These are phyloP conservation scores for Dynastes tityus DNA, from an alignment of 2,888 invertebrate species.

Conservation along the genomic window DNA sequence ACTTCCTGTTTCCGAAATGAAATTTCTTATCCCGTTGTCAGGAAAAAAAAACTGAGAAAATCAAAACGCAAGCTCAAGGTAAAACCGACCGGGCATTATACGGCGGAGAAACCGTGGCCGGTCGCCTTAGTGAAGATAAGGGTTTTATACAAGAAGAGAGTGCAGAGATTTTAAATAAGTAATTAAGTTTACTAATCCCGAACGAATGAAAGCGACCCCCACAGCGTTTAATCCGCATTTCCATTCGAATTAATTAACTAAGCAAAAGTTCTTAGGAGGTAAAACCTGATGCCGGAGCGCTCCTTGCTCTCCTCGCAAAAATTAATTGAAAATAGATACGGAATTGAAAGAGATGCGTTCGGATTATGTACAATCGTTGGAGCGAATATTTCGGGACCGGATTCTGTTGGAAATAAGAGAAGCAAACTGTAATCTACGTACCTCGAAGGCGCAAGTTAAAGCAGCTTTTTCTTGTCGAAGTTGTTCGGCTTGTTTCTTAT, in stretches of 20 bases:
- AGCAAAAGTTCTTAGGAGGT: slow-evolving; percentile 46
- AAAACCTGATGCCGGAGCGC: slow-evolving; percentile 2
- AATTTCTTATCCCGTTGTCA: slow-evolving; percentile 12
- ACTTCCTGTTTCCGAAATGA: slow-evolving; percentile 17
- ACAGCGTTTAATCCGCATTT: slow-evolving; percentile 55
- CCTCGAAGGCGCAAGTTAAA: slow-evolving; percentile 82
- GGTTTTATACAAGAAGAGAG: slow-evolving; percentile 37
- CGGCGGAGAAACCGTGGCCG: background rate
- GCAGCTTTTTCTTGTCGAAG: slow-evolving; percentile 83
- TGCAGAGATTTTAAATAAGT: slow-evolving; percentile 56
- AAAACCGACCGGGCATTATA: slow-evolving; percentile 17
- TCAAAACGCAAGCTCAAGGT: slow-evolving; percentile 18
- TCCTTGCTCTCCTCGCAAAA: slow-evolving; percentile 20
- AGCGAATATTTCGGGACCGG: background rate
- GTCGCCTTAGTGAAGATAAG: slow-evolving; percentile 34
- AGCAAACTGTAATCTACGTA: slow-evolving; percentile 65
- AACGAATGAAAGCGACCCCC: slow-evolving; percentile 56
- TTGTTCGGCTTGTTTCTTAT: slow-evolving; percentile 83
- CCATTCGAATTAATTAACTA: slow-evolving; percentile 57
- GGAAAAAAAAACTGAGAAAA: slow-evolving; percentile 10
- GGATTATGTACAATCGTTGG: slow-evolving; percentile 6
- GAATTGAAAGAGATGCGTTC: background rate
- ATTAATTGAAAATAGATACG: slow-evolving; percentile 44
- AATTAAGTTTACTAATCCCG: slow-evolving; percentile 58
- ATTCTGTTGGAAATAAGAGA: too few relatives aligned